phyloP scores from a whole-genome alignment of 2,113 vertebrate genomes.

The Apeltes quadracus region DNA sequence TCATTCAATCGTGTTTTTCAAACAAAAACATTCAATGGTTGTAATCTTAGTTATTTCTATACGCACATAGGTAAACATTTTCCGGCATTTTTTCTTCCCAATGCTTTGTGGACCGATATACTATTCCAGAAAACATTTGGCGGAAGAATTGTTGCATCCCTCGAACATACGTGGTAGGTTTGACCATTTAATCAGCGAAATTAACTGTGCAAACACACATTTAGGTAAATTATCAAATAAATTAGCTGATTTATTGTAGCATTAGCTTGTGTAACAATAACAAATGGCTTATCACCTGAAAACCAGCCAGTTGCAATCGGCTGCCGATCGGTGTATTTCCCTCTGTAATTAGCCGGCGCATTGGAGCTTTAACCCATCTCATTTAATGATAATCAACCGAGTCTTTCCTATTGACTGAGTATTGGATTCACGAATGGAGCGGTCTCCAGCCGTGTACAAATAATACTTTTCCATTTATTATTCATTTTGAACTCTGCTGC shows the following conservation, averaged over 20 bases:
- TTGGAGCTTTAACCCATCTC: constrained; percentile 48
- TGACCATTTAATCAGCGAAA: not conserved
- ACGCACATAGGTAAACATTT: not conserved
- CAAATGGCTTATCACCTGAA: not conserved
- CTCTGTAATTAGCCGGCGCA: constrained; percentile 60
- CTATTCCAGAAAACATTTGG: not conserved
- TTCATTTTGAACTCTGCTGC: constrained; percentile 15
- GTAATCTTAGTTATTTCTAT: not conserved
- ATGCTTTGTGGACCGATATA: not conserved
- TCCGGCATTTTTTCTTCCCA: not conserved
- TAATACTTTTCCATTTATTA: constrained; percentile 40
- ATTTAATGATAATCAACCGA: constrained; percentile 41
- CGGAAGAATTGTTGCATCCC: not conserved
- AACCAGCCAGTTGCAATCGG: not conserved
- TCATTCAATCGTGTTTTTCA: not conserved
- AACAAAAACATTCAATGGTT: not conserved
- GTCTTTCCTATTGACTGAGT: constrained; percentile 34
- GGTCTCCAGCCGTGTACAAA: constrained; percentile 33
- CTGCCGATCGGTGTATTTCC: not conserved
- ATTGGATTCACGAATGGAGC: constrained; percentile 40
- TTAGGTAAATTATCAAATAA: not conserved
- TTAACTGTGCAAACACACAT: not conserved
- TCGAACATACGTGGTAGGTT: not conserved
- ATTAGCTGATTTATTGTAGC: not conserved
- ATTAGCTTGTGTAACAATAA: not conserved